Evolutionary conservation across 1,140 invertebrate species (phyloP).

Genomic region (Hylaeus volcanicus): DNA sequence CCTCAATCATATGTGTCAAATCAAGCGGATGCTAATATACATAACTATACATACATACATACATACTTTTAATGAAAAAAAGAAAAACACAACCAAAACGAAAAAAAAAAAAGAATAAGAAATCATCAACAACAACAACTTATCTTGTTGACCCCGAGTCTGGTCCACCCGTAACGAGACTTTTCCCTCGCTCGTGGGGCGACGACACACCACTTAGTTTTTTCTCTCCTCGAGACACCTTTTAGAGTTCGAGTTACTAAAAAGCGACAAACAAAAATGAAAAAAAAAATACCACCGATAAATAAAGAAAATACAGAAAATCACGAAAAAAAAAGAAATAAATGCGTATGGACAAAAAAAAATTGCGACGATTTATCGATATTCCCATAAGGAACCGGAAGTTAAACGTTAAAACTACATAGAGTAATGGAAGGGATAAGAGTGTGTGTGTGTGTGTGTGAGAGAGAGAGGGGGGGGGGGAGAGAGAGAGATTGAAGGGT

Average conservation of each 20-base stretch:
- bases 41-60: conserved; percentile 30
- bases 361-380: neutral
- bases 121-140: neutral
- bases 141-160: conserved; percentile 14
- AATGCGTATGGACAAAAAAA: conserved; percentile 26
- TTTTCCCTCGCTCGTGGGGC: conserved; percentile 21
- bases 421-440: neutral
- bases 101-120: neutral
- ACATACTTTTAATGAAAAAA: conserved; percentile 69
- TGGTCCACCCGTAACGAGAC: conserved; percentile 6
- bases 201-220: conserved; percentile 24
- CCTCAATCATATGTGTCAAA: conserved; percentile 80
- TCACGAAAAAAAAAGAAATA: conserved; percentile 10
- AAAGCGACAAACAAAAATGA: conserved; percentile 16
- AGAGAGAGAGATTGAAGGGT: neutral
- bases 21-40: conserved; percentile 54
- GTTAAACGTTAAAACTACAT: neutral
- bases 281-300: neutral
- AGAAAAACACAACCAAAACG: neutral
- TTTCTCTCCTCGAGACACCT: conserved; percentile 25
- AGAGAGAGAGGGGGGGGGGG: neutral
- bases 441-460: too few relatives aligned
- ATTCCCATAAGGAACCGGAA: neutral
- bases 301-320: conserved; percentile 18
- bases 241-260: conserved; percentile 41